These are phyloP conservation scores for Dysmachus trigonus DNA, from an alignment of 2,888 invertebrate genomes.

Conservation along the genomic window DNA sequence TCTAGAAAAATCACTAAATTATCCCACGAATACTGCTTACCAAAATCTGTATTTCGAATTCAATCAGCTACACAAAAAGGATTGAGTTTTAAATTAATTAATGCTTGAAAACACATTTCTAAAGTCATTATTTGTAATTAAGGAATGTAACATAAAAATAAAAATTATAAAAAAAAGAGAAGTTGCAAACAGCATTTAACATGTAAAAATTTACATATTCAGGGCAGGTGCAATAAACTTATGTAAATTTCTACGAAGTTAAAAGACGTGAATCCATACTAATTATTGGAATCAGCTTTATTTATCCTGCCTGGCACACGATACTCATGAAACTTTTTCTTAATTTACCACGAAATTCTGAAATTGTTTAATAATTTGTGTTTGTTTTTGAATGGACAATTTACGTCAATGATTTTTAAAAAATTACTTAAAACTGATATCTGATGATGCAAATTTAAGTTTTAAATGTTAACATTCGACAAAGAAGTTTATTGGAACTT, in stretches of 20 bases:
- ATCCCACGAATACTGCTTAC: no score
- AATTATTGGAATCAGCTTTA: not conserved
- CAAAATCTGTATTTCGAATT: no score
- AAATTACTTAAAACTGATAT: no score
- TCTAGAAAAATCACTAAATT: no score
- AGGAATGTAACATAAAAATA: not conserved
- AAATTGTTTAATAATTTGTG: not conserved
- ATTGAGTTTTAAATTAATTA: no score
- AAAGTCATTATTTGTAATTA: not conserved
- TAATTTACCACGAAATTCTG: not conserved
- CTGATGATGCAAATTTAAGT: no score
- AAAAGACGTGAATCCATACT: not conserved
- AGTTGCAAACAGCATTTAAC: not conserved
- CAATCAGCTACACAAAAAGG: no score
- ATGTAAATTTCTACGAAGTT: not conserved
- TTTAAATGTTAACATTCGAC: no score
- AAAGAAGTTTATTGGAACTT: no score
- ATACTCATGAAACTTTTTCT: not conserved
- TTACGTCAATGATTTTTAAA: no score
- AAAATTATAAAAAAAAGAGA: not conserved
- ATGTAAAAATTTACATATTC: not conserved
- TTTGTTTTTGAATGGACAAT: no score
- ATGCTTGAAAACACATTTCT: not conserved
- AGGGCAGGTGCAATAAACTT: not conserved
- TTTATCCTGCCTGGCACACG: not conserved